Evolutionary conservation across 2,888 invertebrate genomes (phyloP).

Genomic region (Lepidocyrtinus sp.): DNA sequence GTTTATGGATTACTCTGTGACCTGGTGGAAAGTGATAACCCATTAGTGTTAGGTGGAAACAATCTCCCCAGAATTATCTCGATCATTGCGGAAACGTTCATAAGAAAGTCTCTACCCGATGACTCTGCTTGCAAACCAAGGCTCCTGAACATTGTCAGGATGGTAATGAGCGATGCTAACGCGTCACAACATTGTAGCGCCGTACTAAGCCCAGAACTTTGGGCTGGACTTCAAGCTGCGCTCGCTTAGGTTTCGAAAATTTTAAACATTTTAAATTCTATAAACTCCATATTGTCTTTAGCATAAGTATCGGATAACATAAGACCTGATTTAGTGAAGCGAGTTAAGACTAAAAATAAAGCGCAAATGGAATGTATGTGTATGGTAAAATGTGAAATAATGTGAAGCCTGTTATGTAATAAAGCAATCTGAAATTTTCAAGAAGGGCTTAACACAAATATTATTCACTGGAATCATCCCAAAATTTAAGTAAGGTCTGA

Average conservation of each 20-base stretch:
- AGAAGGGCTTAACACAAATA: too few species aligned
- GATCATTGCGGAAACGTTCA: slow-evolving; percentile 92
- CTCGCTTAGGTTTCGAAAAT: slow-evolving; percentile 24
- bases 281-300: too few species aligned
- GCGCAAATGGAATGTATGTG: too few species aligned
- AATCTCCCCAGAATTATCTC: slow-evolving; percentile 91
- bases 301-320: too few species aligned
- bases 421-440: too few species aligned
- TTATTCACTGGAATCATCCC: too few species aligned
- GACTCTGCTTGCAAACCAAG: slow-evolving; percentile 72
- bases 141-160: slow-evolving; percentile 67
- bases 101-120: slow-evolving; percentile 84
- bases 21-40: slow-evolving; percentile 92
- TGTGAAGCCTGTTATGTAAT: too few species aligned
- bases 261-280: too few species aligned
- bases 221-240: slow-evolving; percentile 82
- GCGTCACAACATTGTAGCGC: slow-evolving; percentile 86
- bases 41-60: slow-evolving; percentile 87
- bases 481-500: too few species aligned
- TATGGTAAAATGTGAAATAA: too few species aligned
- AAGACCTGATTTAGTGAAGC: too few species aligned
- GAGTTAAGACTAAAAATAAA: too few species aligned
- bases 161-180: slow-evolving; percentile 81
- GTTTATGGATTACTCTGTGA: slow-evolving; percentile 97
- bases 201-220: slow-evolving; percentile 84